Evolutionary conservation across 2,113 vertebrate genomes (phyloP), one percentile per base, ranked within the genome.

Genomic region (Rhineura floridana): DNA sequence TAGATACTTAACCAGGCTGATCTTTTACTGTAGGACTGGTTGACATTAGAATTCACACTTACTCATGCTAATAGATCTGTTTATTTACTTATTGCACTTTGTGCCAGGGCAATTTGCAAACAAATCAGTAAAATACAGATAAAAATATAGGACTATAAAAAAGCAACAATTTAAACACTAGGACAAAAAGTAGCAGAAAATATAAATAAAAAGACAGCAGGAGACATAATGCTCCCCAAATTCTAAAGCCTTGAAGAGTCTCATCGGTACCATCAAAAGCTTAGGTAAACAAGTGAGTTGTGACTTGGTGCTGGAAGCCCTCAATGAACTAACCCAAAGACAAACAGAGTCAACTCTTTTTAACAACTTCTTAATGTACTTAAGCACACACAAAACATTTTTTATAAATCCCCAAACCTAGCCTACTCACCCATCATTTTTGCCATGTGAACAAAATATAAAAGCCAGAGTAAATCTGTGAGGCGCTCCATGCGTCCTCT

Each of bases 381-480:
- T 52, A 55, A 48, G 8, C 17, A 81, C 4, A 8, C 39, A 44
- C 11, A 55, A 4, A 65, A 62, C 3, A 46, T 8, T 28, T 59
- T 62, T 81, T 28, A 67, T 2, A 42, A 39, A 62, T n/a, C 79
- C 42, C 33, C 5, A 83, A 63, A 30, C 15, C 6, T 19, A 46
- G n/a, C 15, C 59, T 46, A 17, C 15, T 3, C 4, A 19, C 33
- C 55, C 1, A 33, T 83, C 42, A 83, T 67, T 67, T 46, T 15
- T 67, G 67, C 8, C 92, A 82, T 39, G 62, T 44, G 39, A 91
- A 90, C 30, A 87, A 90, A 92, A 52, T 92, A 86, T 85, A 83
- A 95, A 69, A 81, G 39, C 88, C 92, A 94, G 85, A 91, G 91
- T 89, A 90, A 92, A 94, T 83, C 52, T 91, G 55, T 6, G 52